Evolutionary conservation across 2,797 vertebrate species (phyloP), one percentile per base, ranked within the genome.

Genomic region (Melanotaenia trifasciata): DNA sequence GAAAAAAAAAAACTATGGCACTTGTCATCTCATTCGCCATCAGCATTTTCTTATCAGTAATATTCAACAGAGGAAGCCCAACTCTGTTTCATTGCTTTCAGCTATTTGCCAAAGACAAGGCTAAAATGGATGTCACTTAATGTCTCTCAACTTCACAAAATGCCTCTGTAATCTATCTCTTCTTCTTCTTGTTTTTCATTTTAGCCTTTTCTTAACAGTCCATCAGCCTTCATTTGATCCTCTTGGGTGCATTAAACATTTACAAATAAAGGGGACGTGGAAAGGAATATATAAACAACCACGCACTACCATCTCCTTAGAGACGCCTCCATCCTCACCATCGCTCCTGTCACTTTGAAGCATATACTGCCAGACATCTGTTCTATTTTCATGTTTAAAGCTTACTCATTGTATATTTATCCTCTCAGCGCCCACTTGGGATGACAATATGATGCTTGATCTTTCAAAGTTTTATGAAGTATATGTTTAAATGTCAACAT

Each of bases 1-100:
- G 68, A 76, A 58, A 43, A 5, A 32, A 32, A 32, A 5, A 32
- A 32, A 32, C 32, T 76, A 64, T 58, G 59, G 59, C 69, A 73
- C 43, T 83, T 82, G 76, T 87, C 79, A 79, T 89, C 78, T 88
- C 70, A 85, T 90, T 81, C 81, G 79, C 87, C 83, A 86, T 88
- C 84, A 83, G 81, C 84, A 76, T 70, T 84, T 82, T 80, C 70
- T 80, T 88, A 68, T 86, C 85, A 88, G 84, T 79, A 87, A 89
- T 84, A 89, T 83, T 92, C 84, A 84, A 76, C 80, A 67, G 13
- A 75, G 68, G 72, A 69, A 22, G 64, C 26, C 64, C 64, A 70
- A 64, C 70, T 79, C 64, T 59, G 64, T 88, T 85, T 80, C 84
- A 89, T 67, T 26, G 67, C 89, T 91, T 78, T 83, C 70, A 90